phyloP scores from a whole-genome alignment of 2,113 vertebrate genomes.

The Halcyon malimbica region DNA sequence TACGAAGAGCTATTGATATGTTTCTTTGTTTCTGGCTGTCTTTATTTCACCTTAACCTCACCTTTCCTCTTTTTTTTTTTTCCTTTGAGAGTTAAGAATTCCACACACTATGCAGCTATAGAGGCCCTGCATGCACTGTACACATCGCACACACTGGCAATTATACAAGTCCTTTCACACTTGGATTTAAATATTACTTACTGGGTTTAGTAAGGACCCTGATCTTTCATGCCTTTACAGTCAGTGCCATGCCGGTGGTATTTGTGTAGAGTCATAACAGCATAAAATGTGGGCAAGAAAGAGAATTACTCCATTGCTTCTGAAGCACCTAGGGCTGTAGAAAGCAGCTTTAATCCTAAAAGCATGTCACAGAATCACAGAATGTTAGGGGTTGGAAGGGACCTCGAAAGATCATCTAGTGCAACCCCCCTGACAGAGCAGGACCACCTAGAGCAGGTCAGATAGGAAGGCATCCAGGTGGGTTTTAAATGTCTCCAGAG shows the following conservation, averaged over 20 bases:
- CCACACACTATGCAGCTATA: background rate
- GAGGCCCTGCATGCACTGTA: background rate
- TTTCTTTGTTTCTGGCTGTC: background rate
- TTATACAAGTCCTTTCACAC: background rate
- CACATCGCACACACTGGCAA: accelerated
- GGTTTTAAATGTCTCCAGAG: too few relatives aligned
- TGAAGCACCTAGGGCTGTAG: background rate
- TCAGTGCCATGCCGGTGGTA: background rate
- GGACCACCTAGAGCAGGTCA: too few relatives aligned
- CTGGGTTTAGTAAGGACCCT: background rate
- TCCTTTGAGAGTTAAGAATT: background rate
- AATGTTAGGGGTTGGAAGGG: too few relatives aligned
- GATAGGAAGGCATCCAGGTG: too few relatives aligned
- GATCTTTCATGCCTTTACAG: background rate
- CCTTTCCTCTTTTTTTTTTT: background rate
- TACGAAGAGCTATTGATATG: background rate
- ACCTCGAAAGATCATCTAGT: too few relatives aligned
- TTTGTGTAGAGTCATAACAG: background rate
- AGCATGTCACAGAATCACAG: accelerated
- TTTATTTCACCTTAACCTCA: background rate
- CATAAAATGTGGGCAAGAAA: background rate
- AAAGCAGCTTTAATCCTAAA: background rate
- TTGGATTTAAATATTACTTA: background rate
- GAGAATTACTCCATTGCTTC: background rate
- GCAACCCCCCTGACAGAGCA: too few relatives aligned